Percentiles rank a stretch among this genome's conserved stretches.
Evolutionary conservation across 1,140 invertebrate genomes (phyloP).

Genomic region (Ceratoteleas bidentatus): DNA sequence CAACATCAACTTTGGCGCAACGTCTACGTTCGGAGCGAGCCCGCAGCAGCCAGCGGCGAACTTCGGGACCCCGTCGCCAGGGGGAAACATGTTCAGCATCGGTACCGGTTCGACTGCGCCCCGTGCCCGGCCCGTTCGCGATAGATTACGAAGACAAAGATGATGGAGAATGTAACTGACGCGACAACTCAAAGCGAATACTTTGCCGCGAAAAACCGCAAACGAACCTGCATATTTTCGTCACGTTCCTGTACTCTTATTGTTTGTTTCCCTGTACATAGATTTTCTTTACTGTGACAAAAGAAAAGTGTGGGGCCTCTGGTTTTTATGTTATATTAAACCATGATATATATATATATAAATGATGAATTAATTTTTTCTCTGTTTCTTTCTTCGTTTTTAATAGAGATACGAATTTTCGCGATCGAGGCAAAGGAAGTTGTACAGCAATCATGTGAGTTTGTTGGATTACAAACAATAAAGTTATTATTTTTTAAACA

Average conservation of each 20-base stretch:
- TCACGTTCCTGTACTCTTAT: constrained; percentile 1
- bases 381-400: constrained; percentile 13
- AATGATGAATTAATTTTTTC: not conserved
- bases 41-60: constrained; percentile 48
- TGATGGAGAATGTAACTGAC: constrained; percentile 77
- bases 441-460: constrained; percentile 56
- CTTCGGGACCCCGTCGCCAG: constrained; percentile 64
- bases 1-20: constrained; percentile 61
- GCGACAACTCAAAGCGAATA: constrained; percentile 15
- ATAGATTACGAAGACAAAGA: constrained; percentile 73
- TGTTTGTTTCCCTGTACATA: constrained; percentile 38
- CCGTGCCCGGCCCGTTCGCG: constrained; percentile 70
- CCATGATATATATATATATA: not conserved
- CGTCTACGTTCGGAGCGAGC: constrained; percentile 59
- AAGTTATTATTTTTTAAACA: constrained; percentile 49
- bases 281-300: not conserved
- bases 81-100: constrained; percentile 78
- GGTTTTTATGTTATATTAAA: constrained; percentile 29
- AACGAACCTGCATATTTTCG: not conserved
- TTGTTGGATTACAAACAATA: constrained; percentile 37
- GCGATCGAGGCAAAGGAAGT: constrained; percentile 33
- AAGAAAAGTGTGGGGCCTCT: constrained; percentile 15
- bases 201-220: constrained; percentile 22
- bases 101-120: constrained; percentile 78
- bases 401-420: constrained; percentile 27